These are phyloP conservation scores for Drosophila siamana DNA, from an alignment of 2,888 invertebrate genomes.

Conservation along the genomic window DNA sequence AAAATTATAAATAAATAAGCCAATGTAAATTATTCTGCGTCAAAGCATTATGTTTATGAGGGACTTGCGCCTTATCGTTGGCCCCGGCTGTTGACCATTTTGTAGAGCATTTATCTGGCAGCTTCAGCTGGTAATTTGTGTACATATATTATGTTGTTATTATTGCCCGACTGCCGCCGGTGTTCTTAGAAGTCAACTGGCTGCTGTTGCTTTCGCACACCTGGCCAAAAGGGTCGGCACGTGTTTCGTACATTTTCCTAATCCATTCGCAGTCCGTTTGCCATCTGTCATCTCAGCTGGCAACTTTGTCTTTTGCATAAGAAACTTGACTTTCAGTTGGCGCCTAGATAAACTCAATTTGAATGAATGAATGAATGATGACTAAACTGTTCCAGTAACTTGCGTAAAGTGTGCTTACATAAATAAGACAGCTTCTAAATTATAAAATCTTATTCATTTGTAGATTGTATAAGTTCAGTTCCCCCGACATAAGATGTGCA, in stretches of 20 bases:
- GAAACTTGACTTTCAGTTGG: constrained; percentile 12
- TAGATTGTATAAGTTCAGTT: neutral
- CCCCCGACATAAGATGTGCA: neutral
- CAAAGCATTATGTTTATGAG: constrained; percentile 43
- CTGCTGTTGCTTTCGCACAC: constrained; percentile 27
- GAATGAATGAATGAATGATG: neutral
- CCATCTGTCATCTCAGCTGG: constrained; percentile 35
- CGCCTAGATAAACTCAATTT: neutral
- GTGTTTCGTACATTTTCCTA: constrained; percentile 41
- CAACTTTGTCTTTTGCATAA: neutral
- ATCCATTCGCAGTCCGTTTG: constrained; percentile 45
- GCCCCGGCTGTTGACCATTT: constrained; percentile 47
- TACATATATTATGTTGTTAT: constrained; percentile 48
- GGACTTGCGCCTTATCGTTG: constrained; percentile 38
- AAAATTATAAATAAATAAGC: constrained; percentile 63
- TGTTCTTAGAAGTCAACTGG: constrained; percentile 11
- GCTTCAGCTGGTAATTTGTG: constrained; percentile 57
- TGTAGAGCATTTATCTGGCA: constrained; percentile 37
- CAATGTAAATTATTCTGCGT: constrained; percentile 53
- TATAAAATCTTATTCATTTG: neutral
- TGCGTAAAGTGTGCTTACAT: too few species aligned
- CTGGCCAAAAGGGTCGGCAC: constrained; percentile 38
- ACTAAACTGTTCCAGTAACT: too few species aligned
- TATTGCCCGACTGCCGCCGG: too few species aligned
- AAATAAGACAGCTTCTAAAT: too few species aligned